phyloP scores from a whole-genome alignment of 2,888 invertebrate species.

The Protonemura montana region DNA sequence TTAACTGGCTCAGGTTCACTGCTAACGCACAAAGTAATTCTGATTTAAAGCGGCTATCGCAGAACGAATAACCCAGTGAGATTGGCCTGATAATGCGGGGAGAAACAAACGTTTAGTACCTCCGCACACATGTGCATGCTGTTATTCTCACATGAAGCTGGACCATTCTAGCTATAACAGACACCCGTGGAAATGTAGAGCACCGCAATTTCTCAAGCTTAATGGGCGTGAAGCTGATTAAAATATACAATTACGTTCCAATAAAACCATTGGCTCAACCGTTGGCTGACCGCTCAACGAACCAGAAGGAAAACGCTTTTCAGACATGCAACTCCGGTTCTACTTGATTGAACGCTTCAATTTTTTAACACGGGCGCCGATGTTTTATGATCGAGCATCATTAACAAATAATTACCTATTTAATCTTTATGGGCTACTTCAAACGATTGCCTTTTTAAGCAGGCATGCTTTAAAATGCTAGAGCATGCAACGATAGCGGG shows the following conservation, averaged over 20 bases:
- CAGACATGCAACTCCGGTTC: not conserved
- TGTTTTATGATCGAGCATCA: not conserved
- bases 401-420: not conserved
- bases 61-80: not conserved
- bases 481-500: not conserved
- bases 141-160: too few relatives aligned
- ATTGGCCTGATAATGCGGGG: not conserved
- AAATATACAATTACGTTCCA: not conserved
- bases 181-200: not conserved
- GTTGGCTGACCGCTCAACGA: not conserved
- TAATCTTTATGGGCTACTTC: constrained; percentile 12
- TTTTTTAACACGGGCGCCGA: not conserved
- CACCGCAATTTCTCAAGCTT: not conserved
- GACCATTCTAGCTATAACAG: not conserved
- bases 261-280: not conserved
- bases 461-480: not conserved
- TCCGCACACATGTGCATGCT: not conserved
- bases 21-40: too few relatives aligned
- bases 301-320: not conserved
- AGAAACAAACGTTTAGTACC: not conserved
- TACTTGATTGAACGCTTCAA: not conserved
- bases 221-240: not conserved
- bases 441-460: not conserved
- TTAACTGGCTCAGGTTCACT: too few relatives aligned
- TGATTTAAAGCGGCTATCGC: not conserved